Evolutionary conservation across 2,113 vertebrate genomes (phyloP).

Genomic region (Pterophyllum scalare): DNA sequence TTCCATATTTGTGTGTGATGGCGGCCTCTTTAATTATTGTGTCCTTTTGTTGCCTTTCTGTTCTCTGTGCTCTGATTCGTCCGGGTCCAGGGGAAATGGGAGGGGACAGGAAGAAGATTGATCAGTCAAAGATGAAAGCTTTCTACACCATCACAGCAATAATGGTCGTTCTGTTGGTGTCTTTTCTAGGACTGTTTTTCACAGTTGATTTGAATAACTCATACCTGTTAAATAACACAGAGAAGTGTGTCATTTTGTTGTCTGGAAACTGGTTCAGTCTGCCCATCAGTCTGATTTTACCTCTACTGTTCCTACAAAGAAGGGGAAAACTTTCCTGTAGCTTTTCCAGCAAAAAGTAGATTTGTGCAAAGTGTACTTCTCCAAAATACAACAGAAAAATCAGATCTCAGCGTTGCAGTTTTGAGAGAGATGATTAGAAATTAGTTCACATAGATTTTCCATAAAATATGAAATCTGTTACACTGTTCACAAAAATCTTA

Average conservation of each 20-base stretch:
- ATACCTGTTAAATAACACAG: rapidly evolving
- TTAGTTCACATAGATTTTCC: too few relatives aligned
- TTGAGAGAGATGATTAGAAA: too few relatives aligned
- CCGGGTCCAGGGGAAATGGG: not conserved
- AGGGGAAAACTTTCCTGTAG: not conserved
- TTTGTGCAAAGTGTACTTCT: too few relatives aligned
- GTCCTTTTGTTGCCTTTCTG: slow-evolving; percentile 1
- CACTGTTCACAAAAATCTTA: too few relatives aligned
- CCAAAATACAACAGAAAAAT: too few relatives aligned
- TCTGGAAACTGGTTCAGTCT: not conserved
- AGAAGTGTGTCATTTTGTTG: not conserved
- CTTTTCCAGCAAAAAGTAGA: too few relatives aligned
- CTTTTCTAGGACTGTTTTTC: not conserved
- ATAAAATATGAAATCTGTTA: too few relatives aligned
- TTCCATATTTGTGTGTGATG: not conserved
- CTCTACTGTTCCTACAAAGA: not conserved
- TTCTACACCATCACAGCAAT: not conserved
- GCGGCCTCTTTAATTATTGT: not conserved
- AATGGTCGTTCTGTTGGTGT: not conserved
- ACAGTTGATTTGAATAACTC: not conserved
- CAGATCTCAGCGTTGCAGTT: too few relatives aligned
- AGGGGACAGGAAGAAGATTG: not conserved
- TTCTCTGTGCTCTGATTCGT: not conserved
- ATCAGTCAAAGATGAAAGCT: not conserved
- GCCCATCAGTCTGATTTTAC: not conserved